Conservation (phyloP, 2,888 invertebrate genomes). For the Drosophila suboccidentalis region DNA sequence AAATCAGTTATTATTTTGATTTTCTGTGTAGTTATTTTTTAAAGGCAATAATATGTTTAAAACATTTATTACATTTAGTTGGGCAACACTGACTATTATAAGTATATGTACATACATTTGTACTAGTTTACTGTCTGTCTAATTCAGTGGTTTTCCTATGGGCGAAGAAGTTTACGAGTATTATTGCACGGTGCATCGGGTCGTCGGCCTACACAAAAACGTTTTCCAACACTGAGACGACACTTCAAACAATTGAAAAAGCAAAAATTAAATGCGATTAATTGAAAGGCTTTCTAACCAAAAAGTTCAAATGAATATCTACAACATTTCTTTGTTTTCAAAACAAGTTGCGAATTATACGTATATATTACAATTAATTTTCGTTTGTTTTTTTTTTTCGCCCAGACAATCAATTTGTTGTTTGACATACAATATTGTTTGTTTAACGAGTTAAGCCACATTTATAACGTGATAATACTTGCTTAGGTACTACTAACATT, state of each 20-base stretch:
- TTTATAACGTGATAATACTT: constrained; percentile 65
- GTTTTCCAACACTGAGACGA: constrained; percentile 16
- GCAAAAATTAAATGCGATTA: not conserved
- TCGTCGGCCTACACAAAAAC: constrained; percentile 8
- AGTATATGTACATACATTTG: constrained; percentile 56
- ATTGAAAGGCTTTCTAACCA: constrained; percentile 13
- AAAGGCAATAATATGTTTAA: constrained; percentile 51
- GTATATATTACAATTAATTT: constrained; percentile 43
- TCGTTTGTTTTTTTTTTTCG: constrained; percentile 5
- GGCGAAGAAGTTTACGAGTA: constrained; percentile 10
- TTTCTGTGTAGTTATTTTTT: constrained; percentile 33
- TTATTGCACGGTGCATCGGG: constrained; percentile 22
- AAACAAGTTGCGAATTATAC: constrained; percentile 7
- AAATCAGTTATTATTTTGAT: constrained; percentile 50
- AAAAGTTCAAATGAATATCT: constrained; percentile 35
- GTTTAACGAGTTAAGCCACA: constrained; percentile 53
- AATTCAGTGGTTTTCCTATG: constrained; percentile 23
- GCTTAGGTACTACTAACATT: constrained; percentile 57
- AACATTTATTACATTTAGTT: constrained; percentile 34
- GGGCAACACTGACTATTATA: constrained; percentile 32
- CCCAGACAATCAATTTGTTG: constrained; percentile 39
- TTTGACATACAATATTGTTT: constrained; percentile 18
- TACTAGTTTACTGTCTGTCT: constrained; percentile 41
- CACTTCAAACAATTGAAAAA: not conserved
- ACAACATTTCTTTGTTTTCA: constrained; percentile 23